Evolutionary conservation across 92 coral and sea anemone genomes (phyloP).

Genomic region (Epizoanthus stellaris): DNA sequence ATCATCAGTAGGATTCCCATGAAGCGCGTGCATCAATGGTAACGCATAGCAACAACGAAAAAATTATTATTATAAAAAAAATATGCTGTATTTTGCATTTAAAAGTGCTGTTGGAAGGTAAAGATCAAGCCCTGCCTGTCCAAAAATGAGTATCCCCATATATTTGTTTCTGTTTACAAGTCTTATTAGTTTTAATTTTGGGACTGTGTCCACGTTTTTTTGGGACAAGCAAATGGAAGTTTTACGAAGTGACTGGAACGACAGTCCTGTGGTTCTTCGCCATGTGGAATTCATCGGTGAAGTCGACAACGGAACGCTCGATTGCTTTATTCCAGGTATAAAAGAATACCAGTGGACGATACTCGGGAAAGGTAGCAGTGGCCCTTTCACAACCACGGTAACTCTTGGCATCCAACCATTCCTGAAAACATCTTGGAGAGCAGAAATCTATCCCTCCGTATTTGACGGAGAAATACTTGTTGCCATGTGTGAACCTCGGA

Average conservation of each 20-base stretch:
- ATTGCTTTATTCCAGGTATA: constrained; percentile 85
- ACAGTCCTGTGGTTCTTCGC: constrained; percentile 69
- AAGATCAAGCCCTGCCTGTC: background rate
- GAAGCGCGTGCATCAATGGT: constrained; percentile 14
- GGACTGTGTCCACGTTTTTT: constrained; percentile 39
- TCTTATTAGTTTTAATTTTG: background rate
- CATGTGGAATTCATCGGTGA: constrained; percentile 94
- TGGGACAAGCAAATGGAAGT: constrained; percentile 70
- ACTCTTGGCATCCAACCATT: constrained; percentile 37
- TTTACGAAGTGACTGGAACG: constrained; percentile 56
- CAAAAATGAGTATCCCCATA: background rate
- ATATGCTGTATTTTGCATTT: background rate
- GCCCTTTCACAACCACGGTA: constrained; percentile 18
- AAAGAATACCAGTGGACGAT: constrained; percentile 61
- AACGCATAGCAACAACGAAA: constrained; percentile 32
- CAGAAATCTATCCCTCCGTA: constrained; percentile 24
- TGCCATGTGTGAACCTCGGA: constrained; percentile 41
- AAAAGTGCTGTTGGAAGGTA: background rate
- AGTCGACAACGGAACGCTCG: constrained; percentile 87
- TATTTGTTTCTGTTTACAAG: background rate
- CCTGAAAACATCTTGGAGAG: constrained; percentile 30
- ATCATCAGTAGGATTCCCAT: no score
- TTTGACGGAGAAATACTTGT: constrained; percentile 40
- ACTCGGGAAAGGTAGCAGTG: constrained; percentile 47
- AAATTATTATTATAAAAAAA: no score